Evolutionary conservation across 2,113 vertebrate genomes (phyloP).

Genomic region (Oreocharis arfaki): DNA sequence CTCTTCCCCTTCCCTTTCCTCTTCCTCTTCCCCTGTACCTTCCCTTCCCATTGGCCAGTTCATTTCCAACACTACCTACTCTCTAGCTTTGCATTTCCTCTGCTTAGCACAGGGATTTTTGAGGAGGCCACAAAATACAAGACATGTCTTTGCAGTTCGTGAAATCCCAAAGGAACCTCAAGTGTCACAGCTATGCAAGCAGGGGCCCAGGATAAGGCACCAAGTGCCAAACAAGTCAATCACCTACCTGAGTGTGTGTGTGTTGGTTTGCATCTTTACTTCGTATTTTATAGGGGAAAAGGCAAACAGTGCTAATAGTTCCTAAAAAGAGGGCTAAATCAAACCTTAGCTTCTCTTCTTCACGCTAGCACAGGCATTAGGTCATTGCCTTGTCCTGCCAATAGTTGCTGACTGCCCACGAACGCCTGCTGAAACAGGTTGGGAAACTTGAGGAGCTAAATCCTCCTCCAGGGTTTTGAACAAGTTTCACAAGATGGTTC

Average conservation of each 20-base stretch:
- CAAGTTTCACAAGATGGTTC: not conserved
- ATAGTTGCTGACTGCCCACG: not conserved
- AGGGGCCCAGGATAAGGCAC: not conserved
- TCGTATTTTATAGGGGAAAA: not conserved
- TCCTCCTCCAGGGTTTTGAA: not conserved
- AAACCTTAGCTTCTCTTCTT: not conserved
- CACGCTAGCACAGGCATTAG: not conserved
- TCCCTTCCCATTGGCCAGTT: not conserved
- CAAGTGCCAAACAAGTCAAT: not conserved
- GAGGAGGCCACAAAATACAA: not conserved
- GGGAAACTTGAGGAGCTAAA: not conserved
- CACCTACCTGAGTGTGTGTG: rapidly evolving
- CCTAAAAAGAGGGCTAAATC: not conserved
- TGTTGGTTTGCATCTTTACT: not conserved
- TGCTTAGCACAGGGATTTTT: not conserved
- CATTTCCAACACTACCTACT: not conserved
- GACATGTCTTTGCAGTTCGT: not conserved
- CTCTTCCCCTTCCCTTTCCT: not conserved
- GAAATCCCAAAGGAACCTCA: not conserved
- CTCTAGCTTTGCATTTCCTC: not conserved
- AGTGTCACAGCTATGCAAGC: not conserved
- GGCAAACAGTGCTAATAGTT: not conserved
- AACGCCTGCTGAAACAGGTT: not conserved
- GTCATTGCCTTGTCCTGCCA: not conserved
- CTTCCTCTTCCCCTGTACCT: not conserved